phyloP scores from a whole-genome alignment of 53 echinoderm and acorn worm species.

The Crossaster papposus region DNA sequence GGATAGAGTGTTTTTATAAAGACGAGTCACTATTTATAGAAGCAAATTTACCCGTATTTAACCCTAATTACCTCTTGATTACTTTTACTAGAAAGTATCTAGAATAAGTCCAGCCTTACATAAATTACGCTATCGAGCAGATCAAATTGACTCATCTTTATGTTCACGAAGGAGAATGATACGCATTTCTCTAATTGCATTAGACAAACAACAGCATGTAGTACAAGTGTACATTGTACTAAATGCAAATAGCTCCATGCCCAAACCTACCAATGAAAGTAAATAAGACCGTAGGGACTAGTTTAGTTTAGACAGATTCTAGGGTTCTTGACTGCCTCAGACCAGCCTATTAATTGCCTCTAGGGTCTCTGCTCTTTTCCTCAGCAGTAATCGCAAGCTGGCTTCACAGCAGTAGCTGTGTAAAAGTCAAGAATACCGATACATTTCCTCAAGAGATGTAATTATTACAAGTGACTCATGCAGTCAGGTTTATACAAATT shows the following conservation, averaged over 20 bases:
- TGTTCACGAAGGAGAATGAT: neutral
- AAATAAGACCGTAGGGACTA: neutral
- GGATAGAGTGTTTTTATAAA: no score
- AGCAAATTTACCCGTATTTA: no score
- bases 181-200: neutral
- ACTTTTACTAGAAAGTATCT: no score
- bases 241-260: neutral
- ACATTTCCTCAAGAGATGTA: neutral
- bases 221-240: neutral
- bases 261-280: neutral
- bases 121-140: neutral
- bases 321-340: neutral
- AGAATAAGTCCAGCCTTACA: no score
- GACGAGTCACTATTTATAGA: no score
- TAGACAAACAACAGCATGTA: neutral
- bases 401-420: neutral
- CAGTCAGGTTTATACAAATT: neutral
- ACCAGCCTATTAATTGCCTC: neutral
- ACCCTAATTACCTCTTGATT: no score
- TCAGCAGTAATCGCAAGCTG: neutral
- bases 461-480: slow-evolving; percentile 10
- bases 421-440: neutral
- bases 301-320: neutral
- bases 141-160: neutral
- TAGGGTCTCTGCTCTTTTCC: neutral